These are phyloP conservation scores for Scolopax bukidnonensis DNA, from an alignment of 2,797 vertebrate species.

Conservation along the genomic window DNA sequence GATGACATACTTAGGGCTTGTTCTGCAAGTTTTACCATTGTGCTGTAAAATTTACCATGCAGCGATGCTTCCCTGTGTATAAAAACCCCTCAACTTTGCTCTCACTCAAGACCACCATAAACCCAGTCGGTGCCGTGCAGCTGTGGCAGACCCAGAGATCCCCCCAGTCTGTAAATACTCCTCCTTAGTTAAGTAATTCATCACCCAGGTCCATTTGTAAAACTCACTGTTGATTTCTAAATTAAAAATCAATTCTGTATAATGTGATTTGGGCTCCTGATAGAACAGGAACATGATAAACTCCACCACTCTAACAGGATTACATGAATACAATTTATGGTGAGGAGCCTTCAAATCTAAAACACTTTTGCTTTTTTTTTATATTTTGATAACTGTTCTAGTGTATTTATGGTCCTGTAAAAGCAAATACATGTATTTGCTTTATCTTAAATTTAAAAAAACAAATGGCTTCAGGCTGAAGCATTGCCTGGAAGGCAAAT, in stretches of 20 bases:
- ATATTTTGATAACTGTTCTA: not conserved
- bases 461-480: not conserved
- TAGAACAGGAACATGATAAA: not conserved
- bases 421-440: not conserved
- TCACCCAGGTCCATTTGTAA: not conserved
- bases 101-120: not conserved
- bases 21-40: not conserved
- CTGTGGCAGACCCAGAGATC: not conserved
- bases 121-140: fast-evolving
- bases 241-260: slow-evolving; percentile 31
- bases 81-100: not conserved
- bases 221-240: not conserved
- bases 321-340: not conserved
- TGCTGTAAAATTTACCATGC: not conserved
- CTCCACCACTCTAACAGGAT: not conserved
- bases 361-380: not conserved
- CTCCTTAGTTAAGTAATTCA: not conserved
- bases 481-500: not conserved
- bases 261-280: not conserved
- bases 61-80: not conserved
- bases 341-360: not conserved
- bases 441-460: not conserved
- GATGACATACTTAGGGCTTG: not conserved
- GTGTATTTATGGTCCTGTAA: not conserved
- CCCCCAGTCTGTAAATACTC: not conserved